These are phyloP conservation scores for Ctenodactylus gundi DNA, from an alignment of 2,113 vertebrate species.

Conservation along the genomic window DNA sequence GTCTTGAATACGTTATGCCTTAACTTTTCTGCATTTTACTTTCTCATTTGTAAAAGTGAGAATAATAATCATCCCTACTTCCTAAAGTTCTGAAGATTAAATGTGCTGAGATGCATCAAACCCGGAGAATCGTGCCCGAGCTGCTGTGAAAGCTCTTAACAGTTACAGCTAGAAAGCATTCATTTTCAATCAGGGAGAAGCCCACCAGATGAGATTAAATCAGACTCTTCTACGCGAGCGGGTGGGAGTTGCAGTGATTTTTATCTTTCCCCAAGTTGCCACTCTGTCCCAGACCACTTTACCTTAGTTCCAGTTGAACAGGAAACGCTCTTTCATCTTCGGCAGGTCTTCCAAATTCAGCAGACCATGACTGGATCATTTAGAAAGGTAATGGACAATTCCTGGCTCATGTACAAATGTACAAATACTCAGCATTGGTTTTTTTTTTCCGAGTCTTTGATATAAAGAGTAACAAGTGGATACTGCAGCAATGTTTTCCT, in stretches of 20 bases:
- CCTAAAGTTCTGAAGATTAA: not conserved
- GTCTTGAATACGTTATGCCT: not conserved
- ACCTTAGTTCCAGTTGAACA: constrained; percentile 60
- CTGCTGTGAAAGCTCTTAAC: not conserved
- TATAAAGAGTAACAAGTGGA: constrained; percentile 36
- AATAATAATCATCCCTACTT: not conserved
- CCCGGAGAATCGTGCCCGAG: not conserved
- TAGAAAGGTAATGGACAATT: constrained; percentile 71
- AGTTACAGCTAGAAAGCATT: not conserved
- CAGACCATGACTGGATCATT: constrained; percentile 67
- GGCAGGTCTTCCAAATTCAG: constrained; percentile 52
- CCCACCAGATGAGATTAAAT: constrained; percentile 36
- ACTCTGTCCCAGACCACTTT: constrained; percentile 52
- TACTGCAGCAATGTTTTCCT: not conserved
- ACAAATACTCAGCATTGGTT: constrained; percentile 1
- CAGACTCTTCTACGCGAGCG: constrained; percentile 14
- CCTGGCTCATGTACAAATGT: constrained; percentile 55
- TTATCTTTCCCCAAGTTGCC: constrained; percentile 49
- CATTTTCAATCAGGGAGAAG: constrained; percentile 24
- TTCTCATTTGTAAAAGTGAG: not conserved
- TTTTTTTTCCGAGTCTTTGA: constrained; percentile 43
- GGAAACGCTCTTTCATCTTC: constrained; percentile 63
- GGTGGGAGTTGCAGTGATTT: constrained; percentile 26
- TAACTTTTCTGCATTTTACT: not conserved
- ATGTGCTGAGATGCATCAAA: not conserved